Conservation (phyloP, 2,888 invertebrate genomes). For the Pseudoips prasinana region DNA sequence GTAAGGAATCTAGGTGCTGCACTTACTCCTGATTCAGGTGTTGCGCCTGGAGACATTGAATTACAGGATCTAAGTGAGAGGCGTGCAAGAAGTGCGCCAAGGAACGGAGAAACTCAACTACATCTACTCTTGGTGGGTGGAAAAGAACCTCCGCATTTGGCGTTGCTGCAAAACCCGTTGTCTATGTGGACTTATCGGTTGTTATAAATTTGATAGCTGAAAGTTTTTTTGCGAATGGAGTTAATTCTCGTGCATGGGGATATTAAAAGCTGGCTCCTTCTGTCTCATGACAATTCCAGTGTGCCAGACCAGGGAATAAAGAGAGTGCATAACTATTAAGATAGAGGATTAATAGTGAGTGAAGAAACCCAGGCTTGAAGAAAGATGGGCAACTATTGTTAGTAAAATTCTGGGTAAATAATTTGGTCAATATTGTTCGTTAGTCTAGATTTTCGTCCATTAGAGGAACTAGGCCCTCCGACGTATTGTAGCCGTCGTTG, state of each 20-base stretch:
- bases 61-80: conserved; percentile 53
- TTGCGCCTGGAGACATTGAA: conserved; percentile 75
- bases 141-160: conserved; percentile 89
- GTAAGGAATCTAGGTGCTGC: conserved; percentile 86
- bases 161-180: conserved; percentile 88
- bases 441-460: conserved; percentile 33
- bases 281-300: too few species aligned
- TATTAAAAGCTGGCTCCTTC: too few species aligned
- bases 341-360: too few species aligned
- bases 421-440: background rate
- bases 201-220: too few species aligned
- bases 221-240: too few species aligned
- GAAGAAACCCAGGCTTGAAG: too few species aligned
- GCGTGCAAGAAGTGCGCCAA: conserved; percentile 41
- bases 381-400: too few species aligned
- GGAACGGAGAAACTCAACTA: conserved; percentile 50
- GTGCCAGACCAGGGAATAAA: too few species aligned
- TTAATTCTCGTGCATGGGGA: too few species aligned
- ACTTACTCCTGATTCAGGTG: conserved; percentile 84
- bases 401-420: too few species aligned
- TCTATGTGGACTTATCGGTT: conserved; percentile 90
- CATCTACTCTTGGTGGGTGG: conserved; percentile 85
- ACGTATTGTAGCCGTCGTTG: conserved; percentile 21
- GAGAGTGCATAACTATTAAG: too few species aligned
- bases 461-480: conserved; percentile 28